Base-by-base conservation (phyloP, 2,888 invertebrate genomes). In the Horisme vitalbata region DNA sequence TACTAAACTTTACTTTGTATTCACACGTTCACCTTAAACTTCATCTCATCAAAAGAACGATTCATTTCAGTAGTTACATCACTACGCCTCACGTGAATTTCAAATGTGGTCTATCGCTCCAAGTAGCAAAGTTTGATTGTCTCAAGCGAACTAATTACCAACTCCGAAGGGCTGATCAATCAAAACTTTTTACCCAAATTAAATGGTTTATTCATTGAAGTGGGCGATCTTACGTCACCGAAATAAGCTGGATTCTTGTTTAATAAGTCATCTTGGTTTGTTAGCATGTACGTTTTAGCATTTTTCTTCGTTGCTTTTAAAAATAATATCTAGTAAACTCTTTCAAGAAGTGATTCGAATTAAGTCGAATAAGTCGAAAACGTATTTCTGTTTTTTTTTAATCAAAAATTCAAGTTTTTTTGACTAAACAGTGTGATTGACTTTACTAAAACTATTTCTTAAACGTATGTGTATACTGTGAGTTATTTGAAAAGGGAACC, bases 141-240 rank as follows among this genome's bases (percentile, higher is more conserved):
- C 64, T 61, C 46, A 30, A 41, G 34, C 47, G 44, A 72, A 70
- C 70, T 74, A 72, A 74, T 72, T 70, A 69, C 56, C 27, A 63
- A 68, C 62, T 65, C 52, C 44, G 55, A 57, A 52, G 61, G 57
- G 65, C 58, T 52, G 56, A 64, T 75, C 73, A 70, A 61, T 61
- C 56, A 48, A 62, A 75, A 73, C 61, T 70, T 72, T 63, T 60
- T 49, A 62, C 63, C 62, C 51, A 58, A 65, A 66, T 69, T 65
- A 68, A 68, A 68, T 67, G 63, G 61, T 63, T 67, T 63, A 66
- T 56, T 52, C 55, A 57, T 53, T 47, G 37, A 47, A 55, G 54
- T 45, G 32, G 50, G 28, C 37, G 45, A 50, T 48, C 52, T 41
- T 28, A 39, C 33, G 37, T 28, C 13, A 14, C 8, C n/a, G 14